These are phyloP conservation scores for Drosophila yakuba DNA, from an alignment of 1,140 invertebrate species.

Conservation along the genomic window DNA sequence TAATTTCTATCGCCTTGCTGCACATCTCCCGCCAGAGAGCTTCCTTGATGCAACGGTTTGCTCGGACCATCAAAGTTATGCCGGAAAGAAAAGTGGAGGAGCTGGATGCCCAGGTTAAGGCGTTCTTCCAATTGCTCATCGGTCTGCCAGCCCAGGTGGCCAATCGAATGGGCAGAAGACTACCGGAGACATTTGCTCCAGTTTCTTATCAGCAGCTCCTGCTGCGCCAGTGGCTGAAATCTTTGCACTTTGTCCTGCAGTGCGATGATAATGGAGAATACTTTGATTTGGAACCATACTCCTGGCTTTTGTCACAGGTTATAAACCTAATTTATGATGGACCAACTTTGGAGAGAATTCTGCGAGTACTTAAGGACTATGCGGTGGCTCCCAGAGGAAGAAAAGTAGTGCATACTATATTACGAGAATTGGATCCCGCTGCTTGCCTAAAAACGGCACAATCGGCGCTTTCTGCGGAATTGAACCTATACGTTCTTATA, in stretches of 20 bases:
- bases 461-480: conserved; percentile 65
- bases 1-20: conserved; percentile 59
- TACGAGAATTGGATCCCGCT: conserved; percentile 82
- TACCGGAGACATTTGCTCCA: conserved; percentile 86
- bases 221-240: conserved; percentile 86
- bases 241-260: conserved; percentile 86
- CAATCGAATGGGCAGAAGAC: conserved; percentile 87
- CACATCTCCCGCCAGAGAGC: conserved; percentile 56
- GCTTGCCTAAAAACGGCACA: conserved; percentile 84
- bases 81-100: conserved; percentile 59
- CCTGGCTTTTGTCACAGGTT: conserved; percentile 87
- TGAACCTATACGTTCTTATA: conserved; percentile 83
- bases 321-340: conserved; percentile 85
- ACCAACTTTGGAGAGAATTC: conserved; percentile 48
- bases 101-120: conserved; percentile 66
- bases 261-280: conserved; percentile 57
- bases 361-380: conserved; percentile 85
- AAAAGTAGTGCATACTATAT: conserved; percentile 70
- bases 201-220: conserved; percentile 87
- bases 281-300: conserved; percentile 85
- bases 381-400: conserved; percentile 30
- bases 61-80: conserved; percentile 52
- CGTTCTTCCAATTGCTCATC: conserved; percentile 87
- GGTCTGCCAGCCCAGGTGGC: conserved; percentile 89
- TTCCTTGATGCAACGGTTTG: conserved; percentile 49